Base-by-base conservation (phyloP, 1,140 invertebrate genomes). In the Drosophila kanapiae region DNA sequence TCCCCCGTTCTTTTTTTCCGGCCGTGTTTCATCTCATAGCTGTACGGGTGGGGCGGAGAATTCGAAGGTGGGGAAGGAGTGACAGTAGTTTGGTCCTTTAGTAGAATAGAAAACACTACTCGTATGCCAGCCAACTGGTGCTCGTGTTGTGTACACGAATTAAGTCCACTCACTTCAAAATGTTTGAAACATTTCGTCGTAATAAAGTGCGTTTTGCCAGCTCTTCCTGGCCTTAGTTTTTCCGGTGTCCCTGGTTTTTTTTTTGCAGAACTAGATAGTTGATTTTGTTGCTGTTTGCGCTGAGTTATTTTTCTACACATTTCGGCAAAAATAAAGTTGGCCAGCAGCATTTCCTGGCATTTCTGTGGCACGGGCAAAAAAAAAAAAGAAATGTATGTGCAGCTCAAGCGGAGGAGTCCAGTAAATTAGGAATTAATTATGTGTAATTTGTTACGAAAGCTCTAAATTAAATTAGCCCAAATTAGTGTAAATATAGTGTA, bases 161-260 rank as follows among this genome's bases (percentile, higher is more conserved):
- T 88, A 88, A 88, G 84, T 84, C 68, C 80, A 82, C 76, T 84
- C 79, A 71, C 77, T 78, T 84, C 64, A 80, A 80, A 83, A 56
- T 49, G 70, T 88, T 80, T 71, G 43, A 88, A 88, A 80, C 84
- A 80, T 88, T 88, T 78, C 84, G 27, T 53, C 65, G 80, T 71
- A 87, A 87, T 84, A 90, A 87, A 87, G 84, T 84, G 84, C 77
- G 84, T 88, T 79, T 70, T 62, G 56, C 63, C 63, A 61, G 75
- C 57, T 75, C 35, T 48, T 62, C 18, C 47, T 45, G 56, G 56
- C 54, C 43, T 54, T 31, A 48, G 33, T 59, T 51, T 49, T 56
- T 70, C 23, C 23, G 27, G 35, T 35, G 38, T 37, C 40, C 53
- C 11, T 23, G 27, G 37, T 16, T 42, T 58, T 14, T 54, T 61